phyloP scores from a whole-genome alignment of 2,888 invertebrate species.

The Athalia rosae region DNA sequence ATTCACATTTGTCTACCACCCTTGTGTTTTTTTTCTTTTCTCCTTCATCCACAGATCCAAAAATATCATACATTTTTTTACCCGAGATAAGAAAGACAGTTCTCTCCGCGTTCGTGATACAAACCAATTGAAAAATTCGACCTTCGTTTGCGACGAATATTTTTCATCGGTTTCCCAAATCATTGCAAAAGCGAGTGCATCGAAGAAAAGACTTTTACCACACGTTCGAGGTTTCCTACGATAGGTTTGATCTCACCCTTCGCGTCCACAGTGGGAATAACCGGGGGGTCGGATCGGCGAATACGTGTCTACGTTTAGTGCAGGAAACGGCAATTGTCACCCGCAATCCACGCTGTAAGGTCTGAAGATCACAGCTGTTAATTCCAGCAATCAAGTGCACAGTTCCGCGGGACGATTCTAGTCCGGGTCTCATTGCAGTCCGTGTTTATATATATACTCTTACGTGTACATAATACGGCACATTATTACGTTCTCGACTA shows the following conservation, averaged over 20 bases:
- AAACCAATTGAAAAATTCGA: too few species aligned
- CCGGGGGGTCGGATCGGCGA: neutral
- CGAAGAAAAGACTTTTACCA: too few species aligned
- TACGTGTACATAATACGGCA: neutral
- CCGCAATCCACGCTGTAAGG: constrained; percentile 37
- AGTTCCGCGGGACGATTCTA: constrained; percentile 51
- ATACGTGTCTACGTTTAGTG: constrained; percentile 15
- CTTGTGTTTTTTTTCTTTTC: neutral
- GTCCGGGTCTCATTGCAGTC: neutral
- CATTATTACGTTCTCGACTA: constrained; percentile 1
- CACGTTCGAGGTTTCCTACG: too few species aligned
- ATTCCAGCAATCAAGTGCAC: constrained; percentile 61
- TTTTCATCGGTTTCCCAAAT: too few species aligned
- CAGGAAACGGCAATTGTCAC: constrained; percentile 45
- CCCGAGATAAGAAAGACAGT: too few species aligned
- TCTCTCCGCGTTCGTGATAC: too few species aligned
- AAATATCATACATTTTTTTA: too few species aligned
- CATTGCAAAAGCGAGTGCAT: too few species aligned
- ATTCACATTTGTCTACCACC: neutral
- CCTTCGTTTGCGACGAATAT: too few species aligned
- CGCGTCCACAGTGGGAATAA: too few species aligned
- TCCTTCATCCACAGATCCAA: too few species aligned
- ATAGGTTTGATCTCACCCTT: too few species aligned
- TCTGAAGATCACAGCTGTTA: constrained; percentile 51
- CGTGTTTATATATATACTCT: neutral